These are phyloP conservation scores for Eupelmus urozonus DNA, from an alignment of 2,888 invertebrate species.

Conservation along the genomic window DNA sequence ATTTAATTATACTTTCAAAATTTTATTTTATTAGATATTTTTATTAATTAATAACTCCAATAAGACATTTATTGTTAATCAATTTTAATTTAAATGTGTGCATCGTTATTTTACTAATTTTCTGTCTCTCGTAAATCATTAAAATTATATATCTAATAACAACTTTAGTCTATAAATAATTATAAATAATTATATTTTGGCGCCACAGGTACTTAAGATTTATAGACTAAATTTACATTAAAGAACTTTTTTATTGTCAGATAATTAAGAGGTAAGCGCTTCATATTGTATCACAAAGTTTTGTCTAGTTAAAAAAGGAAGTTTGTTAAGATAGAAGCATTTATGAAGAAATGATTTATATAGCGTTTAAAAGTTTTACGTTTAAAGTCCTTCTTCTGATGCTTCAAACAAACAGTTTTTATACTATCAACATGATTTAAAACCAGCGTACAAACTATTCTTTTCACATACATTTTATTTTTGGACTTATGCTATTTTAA, in stretches of 20 bases:
- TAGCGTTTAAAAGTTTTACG: not conserved
- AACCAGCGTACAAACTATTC: not conserved
- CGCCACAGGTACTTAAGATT: no score
- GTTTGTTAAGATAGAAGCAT: not conserved
- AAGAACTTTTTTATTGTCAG: no score
- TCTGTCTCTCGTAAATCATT: not conserved
- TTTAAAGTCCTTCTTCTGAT: not conserved
- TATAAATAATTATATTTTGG: not conserved
- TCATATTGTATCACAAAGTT: no score
- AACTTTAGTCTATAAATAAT: not conserved
- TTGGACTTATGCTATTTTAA: not conserved
- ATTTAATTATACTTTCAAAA: no score
- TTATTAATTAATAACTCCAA: no score
- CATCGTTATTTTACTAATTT: not conserved
- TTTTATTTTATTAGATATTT: no score
- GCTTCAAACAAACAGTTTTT: slow-evolving; percentile 15
- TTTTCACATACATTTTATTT: not conserved
- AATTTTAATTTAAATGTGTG: no score
- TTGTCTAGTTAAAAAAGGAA: not conserved
- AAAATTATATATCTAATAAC: not conserved
- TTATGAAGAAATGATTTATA: slow-evolving; percentile 17
- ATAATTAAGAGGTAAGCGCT: no score
- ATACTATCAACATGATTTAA: not conserved
- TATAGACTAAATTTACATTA: no score
- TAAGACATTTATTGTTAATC: no score